Conservation (phyloP, 2,797 vertebrate genomes). For the Pyrrhura leucotis region DNA sequence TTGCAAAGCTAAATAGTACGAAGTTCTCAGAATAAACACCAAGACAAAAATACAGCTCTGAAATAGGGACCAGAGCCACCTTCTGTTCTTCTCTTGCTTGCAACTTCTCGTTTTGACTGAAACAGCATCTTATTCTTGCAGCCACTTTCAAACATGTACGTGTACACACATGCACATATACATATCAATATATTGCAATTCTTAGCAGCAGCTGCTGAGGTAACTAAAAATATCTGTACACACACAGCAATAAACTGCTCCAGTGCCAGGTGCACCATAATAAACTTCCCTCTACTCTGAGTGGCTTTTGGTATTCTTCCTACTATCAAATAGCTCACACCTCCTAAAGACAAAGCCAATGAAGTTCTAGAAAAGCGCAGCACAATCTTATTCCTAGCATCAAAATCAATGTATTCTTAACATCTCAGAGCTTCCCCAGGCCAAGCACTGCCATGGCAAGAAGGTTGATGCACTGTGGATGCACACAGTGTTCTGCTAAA, state of each 20-base stretch:
- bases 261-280: neutral
- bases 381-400: neutral
- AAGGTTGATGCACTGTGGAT: accelerated
- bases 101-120: neutral
- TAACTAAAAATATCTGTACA: neutral
- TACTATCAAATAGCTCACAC: neutral
- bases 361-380: neutral
- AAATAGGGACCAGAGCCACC: neutral
- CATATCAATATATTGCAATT: neutral
- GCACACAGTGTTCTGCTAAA: neutral
- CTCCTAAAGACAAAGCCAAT: neutral
- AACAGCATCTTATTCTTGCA: neutral
- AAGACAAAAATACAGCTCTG: accelerated
- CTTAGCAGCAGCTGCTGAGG: constrained; percentile 2
- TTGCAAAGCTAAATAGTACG: neutral
- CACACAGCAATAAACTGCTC: neutral
- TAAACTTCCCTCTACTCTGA: neutral
- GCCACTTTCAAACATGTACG: neutral
- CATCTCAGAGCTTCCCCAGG: neutral
- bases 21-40: neutral
- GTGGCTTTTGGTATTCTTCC: neutral
- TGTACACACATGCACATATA: neutral
- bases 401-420: neutral
- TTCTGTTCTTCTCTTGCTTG: neutral
- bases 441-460: neutral